Percentiles rank a stretch among this genome's conserved stretches.
These are phyloP conservation scores for Catalaphyllia jardinei DNA, from an alignment of 64 coral and sea anemone genomes.

Conservation along the genomic window DNA sequence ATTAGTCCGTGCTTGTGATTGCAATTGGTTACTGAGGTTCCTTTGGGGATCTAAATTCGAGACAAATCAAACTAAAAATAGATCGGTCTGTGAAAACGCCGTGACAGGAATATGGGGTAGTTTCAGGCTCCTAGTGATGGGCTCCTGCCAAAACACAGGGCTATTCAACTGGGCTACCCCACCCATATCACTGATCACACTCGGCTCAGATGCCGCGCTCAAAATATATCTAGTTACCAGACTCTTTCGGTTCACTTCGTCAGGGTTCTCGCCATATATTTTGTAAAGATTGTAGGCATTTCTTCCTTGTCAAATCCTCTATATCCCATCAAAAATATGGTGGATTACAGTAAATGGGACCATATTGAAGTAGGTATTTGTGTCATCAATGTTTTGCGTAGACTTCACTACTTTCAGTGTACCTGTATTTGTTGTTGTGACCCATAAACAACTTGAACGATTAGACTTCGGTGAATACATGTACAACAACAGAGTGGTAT, in stretches of 20 bases:
- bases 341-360: slow-evolving; percentile 98
- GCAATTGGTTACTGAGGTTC: too few species aligned
- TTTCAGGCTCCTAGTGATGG: too few species aligned
- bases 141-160: too few species aligned
- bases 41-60: too few species aligned
- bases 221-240: neutral
- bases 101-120: too few species aligned
- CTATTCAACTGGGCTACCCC: too few species aligned
- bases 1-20: too few species aligned
- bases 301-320: neutral
- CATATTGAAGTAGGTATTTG: slow-evolving; percentile 83
- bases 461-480: too few species aligned
- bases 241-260: neutral
- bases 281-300: neutral
- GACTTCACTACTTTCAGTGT: neutral
- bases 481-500: too few species aligned
- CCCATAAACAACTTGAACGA: neutral
- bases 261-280: neutral
- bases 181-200: too few species aligned
- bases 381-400: neutral
- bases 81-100: too few species aligned
- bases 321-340: slow-evolving; percentile 70
- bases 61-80: too few species aligned
- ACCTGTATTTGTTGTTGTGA: neutral
- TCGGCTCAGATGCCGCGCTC: neutral